Base-by-base conservation (phyloP, 2,888 invertebrate genomes). In the Rosalia funebris region DNA sequence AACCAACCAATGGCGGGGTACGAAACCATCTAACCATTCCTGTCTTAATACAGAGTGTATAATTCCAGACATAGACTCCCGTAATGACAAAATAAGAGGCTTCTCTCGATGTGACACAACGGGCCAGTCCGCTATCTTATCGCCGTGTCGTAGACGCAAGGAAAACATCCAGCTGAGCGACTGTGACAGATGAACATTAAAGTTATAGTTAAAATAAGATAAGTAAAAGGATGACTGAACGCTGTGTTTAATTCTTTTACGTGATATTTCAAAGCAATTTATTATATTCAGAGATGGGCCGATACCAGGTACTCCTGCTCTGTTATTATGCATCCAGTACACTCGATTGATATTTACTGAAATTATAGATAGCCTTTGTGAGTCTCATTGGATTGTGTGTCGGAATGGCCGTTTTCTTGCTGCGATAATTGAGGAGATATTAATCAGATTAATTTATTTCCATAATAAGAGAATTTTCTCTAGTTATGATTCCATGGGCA, bases 31-130 rank as follows among this genome's bases (percentile, higher is more conserved):
- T 68, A 64, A 62, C 71, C 65, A 64, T 66, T 69, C 69, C 65
- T 69, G 63, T 70, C 71, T 68, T 75, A 71, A 76, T 73, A 70
- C 74, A 71, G 73, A 75, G 70, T 75, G 74, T 74, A 79, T 80
- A 80, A 81, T 81, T 78, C 75, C 77, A 78, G 78, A 79, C 75
- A 79, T 80, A 78, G 78, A 79, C 76, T 75, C 68, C 76, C 73
- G 80, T 82, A 82, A 82, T 81, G 80, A 81, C 81, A 78, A 82
- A 82, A 81, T 82, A 79, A 81, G 80, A 77, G 79, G 78, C 75
- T 78, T 74, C 75, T 70, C 70, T 77, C 71, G 72, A 72, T 77
- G 74, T 79, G 76, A 76, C 73, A 71, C 75, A 78, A 68, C 58
- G 47, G 74, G 32, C 74, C 76, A 76, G 56, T 25, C 31, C 44